Evolutionary conservation across 2,113 vertebrate species (phyloP), one percentile per base, ranked within the genome.

Genomic region (Cynoglossus semilaevis): DNA sequence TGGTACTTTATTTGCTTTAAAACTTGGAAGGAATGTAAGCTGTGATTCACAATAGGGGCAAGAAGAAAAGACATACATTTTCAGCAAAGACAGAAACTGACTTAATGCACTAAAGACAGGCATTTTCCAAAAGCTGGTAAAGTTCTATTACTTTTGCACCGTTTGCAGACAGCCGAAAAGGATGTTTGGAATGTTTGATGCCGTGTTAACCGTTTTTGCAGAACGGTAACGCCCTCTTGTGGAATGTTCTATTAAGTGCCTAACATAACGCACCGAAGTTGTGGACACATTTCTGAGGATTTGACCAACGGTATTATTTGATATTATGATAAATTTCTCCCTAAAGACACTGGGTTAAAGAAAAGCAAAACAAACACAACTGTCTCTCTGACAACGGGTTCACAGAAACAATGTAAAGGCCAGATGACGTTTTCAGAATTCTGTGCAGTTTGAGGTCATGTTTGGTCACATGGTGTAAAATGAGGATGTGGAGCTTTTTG

Each of bases 141-240:
- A 34, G 29, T 41, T 46, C 1, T 47, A 10, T 60, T 13, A 16
- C 7, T 29, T 29, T 4, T 29, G 2, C 22, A 29, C 22, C 6
- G 3, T 29, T 29, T 29, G 22, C 6, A 29, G 6, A n/a, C n/a
- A n/a, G n/a, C 29, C 53, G n/a, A 46, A 49, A 42, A 9, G 36
- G 15, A 19, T 34, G 7, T 3, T 16, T 34, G 12, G 50, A 34
- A 0, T 16, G 15, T 54, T 66, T 38, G 5, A 5, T 61, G 34
- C 15, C 41, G 14, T 53, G 42, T 53, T 65, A 19, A 22, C 22
- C 17, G n/a, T 37, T 40, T 35, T 52, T 18, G 66, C 11, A 67
- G 54, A 48, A 37, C 78, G 77, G 62, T 68, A 75, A 53, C 40
- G 81, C 87, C 86, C 77, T 80, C 87, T 87, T 74, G 83, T 89